Evolutionary conservation across 2,888 invertebrate genomes (phyloP).

Genomic region (Euspilapteryx auroguttella): DNA sequence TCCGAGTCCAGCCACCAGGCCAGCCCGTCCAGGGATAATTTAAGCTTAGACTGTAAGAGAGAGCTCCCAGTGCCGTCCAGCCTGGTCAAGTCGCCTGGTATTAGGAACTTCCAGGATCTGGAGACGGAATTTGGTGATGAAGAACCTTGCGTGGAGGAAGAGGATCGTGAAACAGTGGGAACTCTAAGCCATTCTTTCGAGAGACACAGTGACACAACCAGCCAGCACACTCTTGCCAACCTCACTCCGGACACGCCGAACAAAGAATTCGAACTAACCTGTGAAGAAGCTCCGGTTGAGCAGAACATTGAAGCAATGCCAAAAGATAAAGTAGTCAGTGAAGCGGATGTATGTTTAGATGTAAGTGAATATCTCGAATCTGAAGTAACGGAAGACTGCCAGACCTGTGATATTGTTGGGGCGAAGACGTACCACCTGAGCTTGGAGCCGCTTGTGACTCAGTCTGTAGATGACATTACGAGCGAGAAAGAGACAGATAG

Average conservation of each 20-base stretch:
- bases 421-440: too few species aligned
- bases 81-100: conserved; percentile 50
- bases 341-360: too few species aligned
- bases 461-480: too few species aligned
- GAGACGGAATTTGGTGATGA: conserved; percentile 29
- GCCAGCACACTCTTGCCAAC: conserved; percentile 46
- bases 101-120: conserved; percentile 42
- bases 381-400: too few species aligned
- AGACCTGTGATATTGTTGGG: too few species aligned
- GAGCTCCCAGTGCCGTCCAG: conserved; percentile 39
- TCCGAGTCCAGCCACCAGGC: conserved; percentile 62
- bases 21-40: conserved; percentile 51
- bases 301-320: conserved; percentile 23
- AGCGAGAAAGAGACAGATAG: too few species aligned
- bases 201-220: conserved; percentile 38
- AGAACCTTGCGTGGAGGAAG: conserved; percentile 12
- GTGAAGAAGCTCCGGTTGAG: too few species aligned
- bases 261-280: conserved; percentile 15
- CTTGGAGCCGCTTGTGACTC: too few species aligned
- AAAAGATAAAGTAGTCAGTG: conserved; percentile 30
- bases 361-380: too few species aligned
- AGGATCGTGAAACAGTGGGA: conserved; percentile 39
- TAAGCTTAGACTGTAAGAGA: conserved; percentile 47
- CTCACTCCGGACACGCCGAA: conserved; percentile 44
- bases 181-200: conserved; percentile 49